Conservation (phyloP, 30 jellyfish, hydroid and myxozoan genomes). For the Chrysaora quinquecirrha region DNA sequence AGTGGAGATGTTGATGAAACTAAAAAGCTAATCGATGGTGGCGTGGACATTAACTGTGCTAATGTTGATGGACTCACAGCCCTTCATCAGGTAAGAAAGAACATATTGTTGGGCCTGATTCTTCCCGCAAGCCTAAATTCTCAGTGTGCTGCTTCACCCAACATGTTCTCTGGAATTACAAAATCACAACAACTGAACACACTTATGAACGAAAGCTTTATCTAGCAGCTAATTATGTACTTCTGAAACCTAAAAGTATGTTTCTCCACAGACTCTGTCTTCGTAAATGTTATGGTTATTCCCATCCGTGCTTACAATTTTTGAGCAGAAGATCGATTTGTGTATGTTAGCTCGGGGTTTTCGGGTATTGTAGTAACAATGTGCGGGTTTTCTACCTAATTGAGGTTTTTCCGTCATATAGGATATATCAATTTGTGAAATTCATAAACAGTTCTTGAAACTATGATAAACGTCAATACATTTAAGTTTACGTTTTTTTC, state of each 20-base stretch:
- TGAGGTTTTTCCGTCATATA: too few species aligned
- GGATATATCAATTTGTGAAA: too few species aligned
- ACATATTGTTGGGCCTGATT: neutral
- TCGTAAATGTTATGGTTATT: neutral
- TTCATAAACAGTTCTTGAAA: too few species aligned
- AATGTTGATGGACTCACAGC: slow-evolving; percentile 98
- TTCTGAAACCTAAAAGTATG: neutral
- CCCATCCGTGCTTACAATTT: neutral
- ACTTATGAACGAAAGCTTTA: neutral
- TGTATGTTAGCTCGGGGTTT: too few species aligned
- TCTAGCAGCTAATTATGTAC: neutral
- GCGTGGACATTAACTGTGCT: slow-evolving; percentile 92
- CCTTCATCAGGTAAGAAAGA: slow-evolving; percentile 90
- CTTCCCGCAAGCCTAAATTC: slow-evolving; percentile 8
- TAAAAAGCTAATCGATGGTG: slow-evolving; percentile 73
- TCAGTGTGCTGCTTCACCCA: neutral
- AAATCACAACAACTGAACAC: neutral
- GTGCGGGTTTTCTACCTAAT: too few species aligned
- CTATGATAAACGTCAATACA: too few species aligned
- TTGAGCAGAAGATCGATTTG: neutral
- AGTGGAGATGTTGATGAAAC: slow-evolving; percentile 94
- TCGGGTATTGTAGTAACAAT: too few species aligned
- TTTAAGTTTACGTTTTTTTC: too few species aligned
- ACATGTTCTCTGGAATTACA: neutral
- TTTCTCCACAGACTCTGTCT: neutral